Conservation (phyloP, 2,797 vertebrate species). For the Hipposideros larvatus region DNA sequence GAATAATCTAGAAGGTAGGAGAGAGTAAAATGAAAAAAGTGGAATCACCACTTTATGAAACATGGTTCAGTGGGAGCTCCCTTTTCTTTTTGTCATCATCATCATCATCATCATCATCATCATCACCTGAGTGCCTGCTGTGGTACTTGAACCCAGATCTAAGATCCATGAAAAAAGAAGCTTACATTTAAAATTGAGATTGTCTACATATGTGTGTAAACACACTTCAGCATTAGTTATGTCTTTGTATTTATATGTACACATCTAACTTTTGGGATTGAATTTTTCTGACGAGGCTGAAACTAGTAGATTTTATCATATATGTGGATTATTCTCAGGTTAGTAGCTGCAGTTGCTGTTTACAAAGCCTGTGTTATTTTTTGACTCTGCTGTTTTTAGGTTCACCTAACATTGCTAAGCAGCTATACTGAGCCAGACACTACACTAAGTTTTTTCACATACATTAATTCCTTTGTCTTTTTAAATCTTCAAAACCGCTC, state of each 20-base stretch:
- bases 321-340: background rate
- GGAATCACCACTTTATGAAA: background rate
- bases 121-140: background rate
- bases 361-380: background rate
- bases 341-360: background rate
- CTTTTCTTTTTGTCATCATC: background rate
- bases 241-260: background rate
- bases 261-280: background rate
- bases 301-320: background rate
- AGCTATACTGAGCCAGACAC: background rate
- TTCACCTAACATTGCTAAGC: background rate
- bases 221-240: background rate
- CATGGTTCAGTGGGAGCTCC: background rate
- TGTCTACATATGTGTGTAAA: background rate
- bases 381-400: background rate
- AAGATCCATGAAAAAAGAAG: background rate
- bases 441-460: background rate
- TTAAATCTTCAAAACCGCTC: conserved; percentile 9
- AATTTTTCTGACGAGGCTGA: background rate
- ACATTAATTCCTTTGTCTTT: background rate
- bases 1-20: background rate
- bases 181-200: background rate
- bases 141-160: background rate
- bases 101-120: background rate
- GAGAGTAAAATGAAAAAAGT: background rate